These are phyloP conservation scores for Cataglyphis albicans DNA, from an alignment of 2,888 invertebrate species.

Conservation along the genomic window DNA sequence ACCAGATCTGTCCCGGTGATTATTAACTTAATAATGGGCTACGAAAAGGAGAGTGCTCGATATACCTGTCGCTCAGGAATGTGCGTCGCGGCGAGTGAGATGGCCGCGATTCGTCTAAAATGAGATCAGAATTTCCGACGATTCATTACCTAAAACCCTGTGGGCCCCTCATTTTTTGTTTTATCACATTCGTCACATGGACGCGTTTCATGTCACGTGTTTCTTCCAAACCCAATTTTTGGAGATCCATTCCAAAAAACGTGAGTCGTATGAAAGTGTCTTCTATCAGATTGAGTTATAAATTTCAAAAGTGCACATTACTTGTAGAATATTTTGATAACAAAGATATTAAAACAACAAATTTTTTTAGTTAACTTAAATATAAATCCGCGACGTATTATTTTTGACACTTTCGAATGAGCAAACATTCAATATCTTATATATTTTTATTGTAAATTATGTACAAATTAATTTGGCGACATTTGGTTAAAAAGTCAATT, in stretches of 20 bases:
- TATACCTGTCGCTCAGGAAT: constrained; percentile 62
- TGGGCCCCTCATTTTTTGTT: neutral
- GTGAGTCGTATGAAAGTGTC: too few species aligned
- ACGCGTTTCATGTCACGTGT: constrained; percentile 9
- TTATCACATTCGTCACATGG: constrained; percentile 25
- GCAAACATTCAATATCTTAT: neutral
- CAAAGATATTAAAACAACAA: neutral
- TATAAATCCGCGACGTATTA: neutral
- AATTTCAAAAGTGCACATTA: neutral
- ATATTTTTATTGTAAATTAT: neutral
- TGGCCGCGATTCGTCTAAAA: constrained; percentile 57
- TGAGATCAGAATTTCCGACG: constrained; percentile 61
- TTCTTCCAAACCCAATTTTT: constrained; percentile 14
- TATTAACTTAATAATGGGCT: constrained; percentile 64
- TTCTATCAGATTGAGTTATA: too few species aligned
- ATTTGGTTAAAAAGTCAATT: neutral
- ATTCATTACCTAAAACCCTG: constrained; percentile 22
- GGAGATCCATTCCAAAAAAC: too few species aligned
- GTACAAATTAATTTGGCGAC: neutral
- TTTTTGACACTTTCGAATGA: neutral
- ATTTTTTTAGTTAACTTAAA: neutral
- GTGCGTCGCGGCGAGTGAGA: constrained; percentile 24
- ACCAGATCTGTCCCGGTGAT: constrained; percentile 67
- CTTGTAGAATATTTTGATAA: neutral
- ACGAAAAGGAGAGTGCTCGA: constrained; percentile 25